Base-by-base conservation (phyloP, 2,797 vertebrate genomes). In the Chaetodon trifasciatus region DNA sequence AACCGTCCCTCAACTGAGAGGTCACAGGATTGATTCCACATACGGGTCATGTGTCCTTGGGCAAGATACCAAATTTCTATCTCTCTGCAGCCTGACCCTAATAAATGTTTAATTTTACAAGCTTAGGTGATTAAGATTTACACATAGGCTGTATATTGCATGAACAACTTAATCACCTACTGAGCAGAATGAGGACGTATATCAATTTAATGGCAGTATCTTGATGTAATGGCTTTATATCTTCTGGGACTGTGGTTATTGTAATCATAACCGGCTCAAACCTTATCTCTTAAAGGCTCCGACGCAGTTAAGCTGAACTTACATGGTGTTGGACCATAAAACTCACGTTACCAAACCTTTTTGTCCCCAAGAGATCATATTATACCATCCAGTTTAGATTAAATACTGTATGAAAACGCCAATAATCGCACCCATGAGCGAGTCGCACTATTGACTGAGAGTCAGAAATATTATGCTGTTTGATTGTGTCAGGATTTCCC, bases 31-130 rank as follows among this genome's bases (percentile, higher is more conserved):
- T 81, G 75, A 88, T 90, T 86, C 67, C 56, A 21, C 28, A 16
- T n/a, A 12, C 12, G 28, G 79, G 81, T 86, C 86, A 84, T 47
- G 58, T 76, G 81, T 74, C 83, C 83, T 81, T 75, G 79, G 86
- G 82, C 78, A 65, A 64, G 82, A 81, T 39, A 82, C 78, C 76
- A 72, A 77, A 83, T 86, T 70, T 80, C 76, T 62, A 24, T 78
- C 62, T 55, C 76, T 70, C 70, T 4, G 57, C 72, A 40, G 52
- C 66, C 72, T 35, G 72, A 87, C 86, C 78, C 71, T 78, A 80
- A 87, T 89, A 86, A 88, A 88, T 74, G 81, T 88, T 89, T 87
- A 80, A 81, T 88, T 86, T 89, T 86, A 89, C 86, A 86, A 73
- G 66, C 69, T 12, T 0, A 37, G 76, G 76, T 82, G 62, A 86